These are phyloP conservation scores for Cepphus grylle DNA, from an alignment of 2,113 vertebrate genomes.

Conservation along the genomic window DNA sequence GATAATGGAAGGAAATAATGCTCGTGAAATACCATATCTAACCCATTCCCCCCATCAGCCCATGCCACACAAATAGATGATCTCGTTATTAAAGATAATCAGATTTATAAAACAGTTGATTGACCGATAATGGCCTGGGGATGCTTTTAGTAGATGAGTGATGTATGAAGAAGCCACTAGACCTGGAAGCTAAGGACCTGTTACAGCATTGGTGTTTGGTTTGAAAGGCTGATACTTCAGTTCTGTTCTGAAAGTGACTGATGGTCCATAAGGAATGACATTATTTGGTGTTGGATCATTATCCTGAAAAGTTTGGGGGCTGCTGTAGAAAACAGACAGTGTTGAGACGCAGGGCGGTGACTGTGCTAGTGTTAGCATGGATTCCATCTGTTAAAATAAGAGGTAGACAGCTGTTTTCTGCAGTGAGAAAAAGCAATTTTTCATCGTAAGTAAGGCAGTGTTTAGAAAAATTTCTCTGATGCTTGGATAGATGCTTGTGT, in stretches of 20 bases:
- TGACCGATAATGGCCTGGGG: background rate
- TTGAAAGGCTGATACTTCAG: background rate
- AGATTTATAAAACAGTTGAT: background rate
- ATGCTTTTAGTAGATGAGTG: background rate
- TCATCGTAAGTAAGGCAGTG: background rate
- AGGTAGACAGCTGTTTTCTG: background rate
- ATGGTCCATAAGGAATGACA: accelerated
- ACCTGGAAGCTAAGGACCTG: background rate
- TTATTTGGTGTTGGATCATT: background rate
- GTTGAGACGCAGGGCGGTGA: background rate
- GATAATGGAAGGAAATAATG: background rate
- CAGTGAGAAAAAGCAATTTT: background rate
- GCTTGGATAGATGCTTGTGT: background rate
- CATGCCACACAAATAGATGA: background rate
- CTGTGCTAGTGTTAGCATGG: background rate
- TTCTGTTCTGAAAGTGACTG: background rate
- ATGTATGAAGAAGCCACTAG: background rate
- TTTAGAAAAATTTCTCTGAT: background rate
- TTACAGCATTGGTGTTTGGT: background rate
- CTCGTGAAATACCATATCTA: background rate
- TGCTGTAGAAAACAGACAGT: background rate
- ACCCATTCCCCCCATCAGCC: background rate
- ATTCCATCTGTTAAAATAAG: background rate
- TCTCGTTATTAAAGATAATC: background rate
- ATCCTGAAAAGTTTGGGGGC: background rate